A percentile compares a stretch with the other conserved stretches of the same genome.
These are phyloP conservation scores for Boulengeromyrus knoepffleri DNA, from an alignment of 2,113 vertebrate genomes.

Conservation along the genomic window DNA sequence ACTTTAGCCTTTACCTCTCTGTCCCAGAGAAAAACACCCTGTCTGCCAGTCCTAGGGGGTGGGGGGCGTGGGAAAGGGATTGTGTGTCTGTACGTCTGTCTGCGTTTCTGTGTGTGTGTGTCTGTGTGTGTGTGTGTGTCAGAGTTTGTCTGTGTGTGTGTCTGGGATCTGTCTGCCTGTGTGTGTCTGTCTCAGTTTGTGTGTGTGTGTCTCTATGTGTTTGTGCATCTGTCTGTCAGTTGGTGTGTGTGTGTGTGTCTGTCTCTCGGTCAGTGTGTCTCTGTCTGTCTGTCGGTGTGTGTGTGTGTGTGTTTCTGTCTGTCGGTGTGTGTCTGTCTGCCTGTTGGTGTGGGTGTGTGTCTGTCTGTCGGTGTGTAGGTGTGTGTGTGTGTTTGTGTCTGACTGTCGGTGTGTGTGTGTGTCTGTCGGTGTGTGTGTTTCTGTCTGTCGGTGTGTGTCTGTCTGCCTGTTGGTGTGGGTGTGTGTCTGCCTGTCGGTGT, in stretches of 20 bases:
- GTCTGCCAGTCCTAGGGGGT: background rate
- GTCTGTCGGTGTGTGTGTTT: background rate
- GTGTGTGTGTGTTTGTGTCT: too few relatives aligned
- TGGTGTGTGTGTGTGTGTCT: background rate
- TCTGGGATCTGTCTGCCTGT: too few relatives aligned
- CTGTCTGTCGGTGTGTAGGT: background rate
- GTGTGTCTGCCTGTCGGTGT: too few relatives aligned
- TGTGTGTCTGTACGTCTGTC: background rate
- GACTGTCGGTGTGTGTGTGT: background rate
- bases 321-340: too few relatives aligned
- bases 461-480: too few relatives aligned
- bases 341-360: background rate
- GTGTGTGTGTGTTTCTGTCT: background rate
- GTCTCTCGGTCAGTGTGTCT: background rate
- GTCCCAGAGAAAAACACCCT: background rate
- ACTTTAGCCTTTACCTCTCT: background rate
- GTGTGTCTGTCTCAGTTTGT: too few relatives aligned
- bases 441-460: too few relatives aligned
- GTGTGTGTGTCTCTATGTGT: too few relatives aligned
- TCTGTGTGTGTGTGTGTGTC: background rate
- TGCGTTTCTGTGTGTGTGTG: background rate
- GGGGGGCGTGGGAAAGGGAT: background rate
- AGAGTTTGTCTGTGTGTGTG: too few relatives aligned
- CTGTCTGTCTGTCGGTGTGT: too few relatives aligned
- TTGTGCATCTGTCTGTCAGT: too few relatives aligned